Base-by-base conservation (phyloP, 2,113 vertebrate genomes). In the Hemiprocne comata region DNA sequence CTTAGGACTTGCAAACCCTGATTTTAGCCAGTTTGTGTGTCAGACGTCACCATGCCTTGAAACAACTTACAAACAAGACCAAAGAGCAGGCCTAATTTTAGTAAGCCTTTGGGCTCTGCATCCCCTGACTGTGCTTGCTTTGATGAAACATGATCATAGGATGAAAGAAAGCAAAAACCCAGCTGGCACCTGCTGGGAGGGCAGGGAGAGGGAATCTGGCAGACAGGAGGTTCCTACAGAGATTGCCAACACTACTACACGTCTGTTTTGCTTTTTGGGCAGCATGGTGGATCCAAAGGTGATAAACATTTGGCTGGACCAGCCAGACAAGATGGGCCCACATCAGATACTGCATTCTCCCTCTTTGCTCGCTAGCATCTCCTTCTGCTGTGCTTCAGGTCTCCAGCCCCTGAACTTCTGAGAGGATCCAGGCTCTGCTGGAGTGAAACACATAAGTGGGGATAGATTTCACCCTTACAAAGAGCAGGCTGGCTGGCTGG, bases 51-150 rank as follows among this genome's bases (percentile, higher is more conserved):
- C 26, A 2, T 83, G 85, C 82, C 85, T 83, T 61, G 67, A 61
- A 93, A 92, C 0, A 0, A 87, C 66, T 87, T 82, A 79, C 93
- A 91, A 96, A 95, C 57, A 72, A 53, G 85, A 90, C 85, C 90
- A 94, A 97, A 97, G 92, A 97, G 93, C 95, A 93, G 79, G n/a
- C 50, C 93, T 96, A 96, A 96, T 96, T 95, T 97, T 95, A 96
- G 94, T 46, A 96, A 86, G 94, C 75, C 83, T 87, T 69, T 57
- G 72, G 85, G 93, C 85, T 93, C 36, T 67, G 50, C 40, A 3
- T 94, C 85, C 79, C 36, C 76, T 90, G 85, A 48, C 82, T 31
- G 38, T 64, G 90, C 53, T 91, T 88, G 85, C 62, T 94, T 86
- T 90, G 90, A 88, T 93, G 93, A 92, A 94, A 93, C 65, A 55